Conservation (phyloP, 2,888 invertebrate species). For the Ornithoptera alexandrae region DNA sequence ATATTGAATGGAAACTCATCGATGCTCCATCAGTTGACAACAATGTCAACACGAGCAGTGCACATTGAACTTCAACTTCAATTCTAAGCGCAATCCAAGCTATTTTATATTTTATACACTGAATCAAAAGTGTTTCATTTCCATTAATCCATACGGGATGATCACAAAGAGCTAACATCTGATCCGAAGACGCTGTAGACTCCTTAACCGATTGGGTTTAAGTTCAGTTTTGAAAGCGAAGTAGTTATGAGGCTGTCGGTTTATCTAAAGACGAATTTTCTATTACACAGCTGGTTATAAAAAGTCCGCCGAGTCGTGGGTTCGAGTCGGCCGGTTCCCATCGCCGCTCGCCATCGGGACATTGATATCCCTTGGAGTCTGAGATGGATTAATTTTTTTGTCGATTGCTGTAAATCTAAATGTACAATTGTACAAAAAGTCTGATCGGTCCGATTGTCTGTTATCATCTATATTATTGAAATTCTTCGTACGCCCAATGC, state of each 20-base stretch:
- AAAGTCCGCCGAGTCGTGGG: constrained; percentile 63
- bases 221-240: constrained; percentile 11
- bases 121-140: background rate
- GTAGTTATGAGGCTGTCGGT: constrained; percentile 35
- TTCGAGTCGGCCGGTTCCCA: constrained; percentile 61
- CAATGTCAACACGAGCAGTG: constrained; percentile 34
- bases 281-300: constrained; percentile 56
- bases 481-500: background rate
- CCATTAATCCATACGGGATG: background rate
- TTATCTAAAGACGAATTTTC: constrained; percentile 51
- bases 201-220: background rate
- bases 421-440: constrained; percentile 27
- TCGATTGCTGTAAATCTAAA: constrained; percentile 50
- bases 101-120: constrained; percentile 26
- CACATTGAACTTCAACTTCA: constrained; percentile 19
- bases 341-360: constrained; percentile 48
- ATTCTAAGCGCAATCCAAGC: background rate
- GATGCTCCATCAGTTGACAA: constrained; percentile 55
- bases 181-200: background rate
- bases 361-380: constrained; percentile 45
- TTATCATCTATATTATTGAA: constrained; percentile 10
- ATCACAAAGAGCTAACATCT: background rate
- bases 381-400: constrained; percentile 71
- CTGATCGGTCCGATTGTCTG: constrained; percentile 15
- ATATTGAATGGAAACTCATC: constrained; percentile 72